Evolutionary conservation across 1,140 invertebrate species (phyloP).

Genomic region (Dendrolimus kikuchii): DNA sequence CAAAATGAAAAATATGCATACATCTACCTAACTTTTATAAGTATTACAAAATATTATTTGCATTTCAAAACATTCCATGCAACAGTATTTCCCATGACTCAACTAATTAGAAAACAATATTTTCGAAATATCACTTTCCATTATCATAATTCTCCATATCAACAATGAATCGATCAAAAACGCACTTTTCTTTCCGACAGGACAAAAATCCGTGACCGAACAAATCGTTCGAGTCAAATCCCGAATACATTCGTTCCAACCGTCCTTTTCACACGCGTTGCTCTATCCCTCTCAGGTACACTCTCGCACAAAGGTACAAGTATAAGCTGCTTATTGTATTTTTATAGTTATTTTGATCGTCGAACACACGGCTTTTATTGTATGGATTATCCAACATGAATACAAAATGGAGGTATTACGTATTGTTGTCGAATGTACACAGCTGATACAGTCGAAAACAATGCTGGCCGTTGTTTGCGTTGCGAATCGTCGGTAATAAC

Average conservation of each 20-base stretch:
- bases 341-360: conserved; percentile 70
- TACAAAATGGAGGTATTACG: conserved; percentile 51
- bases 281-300: conserved; percentile 22
- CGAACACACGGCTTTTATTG: conserved; percentile 53
- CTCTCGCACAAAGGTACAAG: conserved; percentile 49
- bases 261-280: conserved; percentile 9
- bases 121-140: too few relatives aligned
- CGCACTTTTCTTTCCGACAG: conserved; percentile 17
- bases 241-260: conserved; percentile 17
- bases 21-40: too few relatives aligned
- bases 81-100: too few relatives aligned
- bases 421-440: conserved; percentile 54
- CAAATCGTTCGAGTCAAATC: conserved; percentile 39
- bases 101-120: too few relatives aligned
- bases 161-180: conserved; percentile 3
- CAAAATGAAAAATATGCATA: too few relatives aligned
- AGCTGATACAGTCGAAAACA: conserved; percentile 52
- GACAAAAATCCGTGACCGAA: conserved; percentile 32
- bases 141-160: too few relatives aligned
- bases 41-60: too few relatives aligned
- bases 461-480: conserved; percentile 41
- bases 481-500: conserved; percentile 46
- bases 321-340: conserved; percentile 67
- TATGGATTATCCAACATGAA: conserved; percentile 65
- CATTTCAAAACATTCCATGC: too few relatives aligned